Evolutionary conservation across 2,797 vertebrate species (phyloP), one percentile per base, ranked within the genome.

Genomic region (Arrhamphus sclerolepis): DNA sequence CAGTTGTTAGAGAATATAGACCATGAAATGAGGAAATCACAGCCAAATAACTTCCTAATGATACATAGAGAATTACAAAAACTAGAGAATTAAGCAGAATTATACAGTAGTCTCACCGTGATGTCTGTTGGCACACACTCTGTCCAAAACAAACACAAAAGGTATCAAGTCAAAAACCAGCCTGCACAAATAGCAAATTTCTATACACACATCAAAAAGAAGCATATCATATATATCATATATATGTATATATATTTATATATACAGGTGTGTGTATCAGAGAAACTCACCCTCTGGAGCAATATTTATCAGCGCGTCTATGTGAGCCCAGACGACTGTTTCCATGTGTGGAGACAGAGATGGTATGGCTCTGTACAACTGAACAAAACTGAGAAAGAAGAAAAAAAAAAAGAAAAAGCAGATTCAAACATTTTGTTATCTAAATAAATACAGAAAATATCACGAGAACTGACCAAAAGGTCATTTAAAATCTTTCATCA

Each of bases 281-380:
- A 18, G 16, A 43, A 19, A 84, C 85, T 62, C 42, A 92, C 92
- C 87, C 0, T 38, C 53, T 38, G 91, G 89, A 18, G 81, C 82
- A 0, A 67, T 7, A 11, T 17, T 34, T 0, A 74, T 83, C 40
- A 92, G 60, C 0, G 53, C 4, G 18, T 89, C 56, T 1, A 90
- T 75, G 4, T 2, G 13, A 0, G 34, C 18, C 88, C 83, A 85
- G 64, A 56, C 17, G 16, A 39, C 2, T 0, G 86, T 69, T 41
- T 92, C 87, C 21, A 89, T 0, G 17, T 66, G 34, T 5, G 3
- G 47, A 10, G 67, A 38, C 14, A 87, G 38, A 8, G 34, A 34
- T 1, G 57, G 39, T 20, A 89, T 18, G 46, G 62, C 70, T 13
- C 1, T 2, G 4, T 87, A 75, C 14, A 93, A 38, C 22, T 60